Conservation (phyloP, 2,888 invertebrate genomes). For the Vannuccia rotundouncinata region DNA sequence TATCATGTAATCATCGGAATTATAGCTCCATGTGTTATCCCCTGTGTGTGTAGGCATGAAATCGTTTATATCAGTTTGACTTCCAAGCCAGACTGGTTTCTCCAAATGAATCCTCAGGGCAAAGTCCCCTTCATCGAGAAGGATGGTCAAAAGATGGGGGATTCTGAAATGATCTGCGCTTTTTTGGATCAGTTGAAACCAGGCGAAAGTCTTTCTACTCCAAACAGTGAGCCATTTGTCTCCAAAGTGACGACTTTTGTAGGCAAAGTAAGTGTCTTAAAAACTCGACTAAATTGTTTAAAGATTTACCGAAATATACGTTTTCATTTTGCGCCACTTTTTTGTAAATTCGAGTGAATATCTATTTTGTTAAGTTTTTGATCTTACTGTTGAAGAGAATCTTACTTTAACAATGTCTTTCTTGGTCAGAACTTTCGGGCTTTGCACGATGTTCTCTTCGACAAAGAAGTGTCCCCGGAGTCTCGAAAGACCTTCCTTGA, state of each 20-base stretch:
- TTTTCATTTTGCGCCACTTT: not conserved
- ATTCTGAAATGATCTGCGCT: slow-evolving; percentile 31
- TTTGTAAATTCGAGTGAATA: not conserved
- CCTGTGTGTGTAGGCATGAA: slow-evolving; percentile 45
- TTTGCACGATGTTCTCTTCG: not conserved
- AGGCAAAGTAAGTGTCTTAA: not conserved
- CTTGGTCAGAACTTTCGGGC: not conserved
- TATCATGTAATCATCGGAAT: too few species aligned
- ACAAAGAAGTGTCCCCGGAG: not conserved
- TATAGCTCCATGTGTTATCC: too few species aligned
- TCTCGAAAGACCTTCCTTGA: not conserved
- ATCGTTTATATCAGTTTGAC: slow-evolving; percentile 56
- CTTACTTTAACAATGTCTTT: too few species aligned
- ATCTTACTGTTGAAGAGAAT: too few species aligned
- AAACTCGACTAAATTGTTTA: not conserved
- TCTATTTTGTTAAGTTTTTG: not conserved
- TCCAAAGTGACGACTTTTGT: not conserved
- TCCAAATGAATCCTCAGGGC: slow-evolving; percentile 55
- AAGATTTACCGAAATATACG: not conserved
- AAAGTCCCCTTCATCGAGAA: slow-evolving; percentile 46
- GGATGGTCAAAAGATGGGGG: slow-evolving; percentile 25
- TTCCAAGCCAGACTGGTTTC: slow-evolving; percentile 57
- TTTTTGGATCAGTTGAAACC: slow-evolving; percentile 48
- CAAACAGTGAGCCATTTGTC: not conserved
- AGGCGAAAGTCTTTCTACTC: not conserved